These are phyloP conservation scores for Merops nubicus DNA, from an alignment of 2,113 vertebrate species.

Conservation along the genomic window DNA sequence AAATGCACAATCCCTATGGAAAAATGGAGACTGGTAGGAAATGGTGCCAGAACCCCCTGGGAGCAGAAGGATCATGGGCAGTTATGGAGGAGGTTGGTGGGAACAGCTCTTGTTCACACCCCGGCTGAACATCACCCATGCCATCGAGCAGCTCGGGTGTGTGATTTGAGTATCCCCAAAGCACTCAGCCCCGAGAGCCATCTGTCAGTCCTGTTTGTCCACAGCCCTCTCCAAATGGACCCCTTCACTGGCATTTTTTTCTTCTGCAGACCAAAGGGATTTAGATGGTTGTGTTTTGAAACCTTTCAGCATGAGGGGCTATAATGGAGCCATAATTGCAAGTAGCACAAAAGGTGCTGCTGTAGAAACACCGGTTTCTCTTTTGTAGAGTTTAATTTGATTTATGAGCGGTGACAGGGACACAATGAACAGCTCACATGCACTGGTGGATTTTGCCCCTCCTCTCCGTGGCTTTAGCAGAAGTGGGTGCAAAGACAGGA, in stretches of 20 bases:
- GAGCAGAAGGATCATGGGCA: accelerated
- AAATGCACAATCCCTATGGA: background rate
- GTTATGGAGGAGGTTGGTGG: background rate
- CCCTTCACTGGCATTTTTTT: background rate
- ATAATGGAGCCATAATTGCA: background rate
- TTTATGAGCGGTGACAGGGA: background rate
- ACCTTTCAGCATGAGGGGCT: background rate
- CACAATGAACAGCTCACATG: background rate
- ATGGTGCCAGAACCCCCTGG: background rate
- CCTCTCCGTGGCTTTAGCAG: background rate
- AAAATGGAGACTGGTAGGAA: background rate
- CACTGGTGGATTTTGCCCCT: background rate
- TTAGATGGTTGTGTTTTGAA: background rate
- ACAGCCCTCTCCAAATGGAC: background rate
- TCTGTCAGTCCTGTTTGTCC: background rate
- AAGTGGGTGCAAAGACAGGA: background rate
- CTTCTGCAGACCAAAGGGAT: background rate
- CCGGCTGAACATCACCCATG: accelerated
- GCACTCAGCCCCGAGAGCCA: background rate
- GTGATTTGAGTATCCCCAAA: background rate
- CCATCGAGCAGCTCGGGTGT: background rate
- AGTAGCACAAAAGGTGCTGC: background rate
- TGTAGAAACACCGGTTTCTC: background rate
- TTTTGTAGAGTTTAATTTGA: background rate
- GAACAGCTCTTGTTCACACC: background rate